Evolutionary conservation across 1,140 invertebrate species (phyloP), one percentile per base, ranked within the genome.

Genomic region (Plectus sambesii): DNA sequence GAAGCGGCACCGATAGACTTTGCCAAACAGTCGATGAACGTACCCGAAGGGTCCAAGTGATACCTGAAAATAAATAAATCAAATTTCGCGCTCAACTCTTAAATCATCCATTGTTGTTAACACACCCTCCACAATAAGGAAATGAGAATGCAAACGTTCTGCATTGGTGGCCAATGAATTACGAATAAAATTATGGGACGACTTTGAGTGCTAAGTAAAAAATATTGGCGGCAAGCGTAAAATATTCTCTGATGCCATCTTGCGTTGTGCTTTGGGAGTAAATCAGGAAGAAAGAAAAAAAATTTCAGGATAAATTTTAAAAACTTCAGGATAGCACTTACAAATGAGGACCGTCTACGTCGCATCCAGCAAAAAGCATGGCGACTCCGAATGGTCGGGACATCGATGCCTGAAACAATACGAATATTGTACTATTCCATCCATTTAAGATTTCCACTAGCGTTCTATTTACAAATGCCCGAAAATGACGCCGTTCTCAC

Each of bases 1-100:
- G 87, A 94, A 38, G 92, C 94, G 1, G 93, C 97, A 1, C 94
- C 94, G 66, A 99, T 99, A 3, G 94, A 92, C 76, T 98, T 98
- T 15, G 93, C 94, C 71, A 90, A 83, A 74, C 89, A 98, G 64
- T 92, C 83, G 38, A 97, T 86, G 75, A 90, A 98, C 3, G 92
- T 99, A 20, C 81, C 80, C 22, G 89, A 96, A 5, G 94, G 94
- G 75, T 99, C 94, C 84, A 99, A 89, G 69, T 98, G 92, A 74
- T 83, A 96, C 44, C 74, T 75, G 43, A n/a, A 49, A 51, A 49
- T 23, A 41, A 26, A 51, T 39, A n/a, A n/a, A n/a, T n/a, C n/a
- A n/a, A n/a, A n/a, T n/a, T n/a, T n/a, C n/a, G n/a, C n/a, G n/a
- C n/a, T n/a, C n/a, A n/a, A n/a, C n/a, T n/a, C n/a, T n/a, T n/a